phyloP scores from a whole-genome alignment of 2,113 vertebrate species.

The Elanoides forficatus region DNA sequence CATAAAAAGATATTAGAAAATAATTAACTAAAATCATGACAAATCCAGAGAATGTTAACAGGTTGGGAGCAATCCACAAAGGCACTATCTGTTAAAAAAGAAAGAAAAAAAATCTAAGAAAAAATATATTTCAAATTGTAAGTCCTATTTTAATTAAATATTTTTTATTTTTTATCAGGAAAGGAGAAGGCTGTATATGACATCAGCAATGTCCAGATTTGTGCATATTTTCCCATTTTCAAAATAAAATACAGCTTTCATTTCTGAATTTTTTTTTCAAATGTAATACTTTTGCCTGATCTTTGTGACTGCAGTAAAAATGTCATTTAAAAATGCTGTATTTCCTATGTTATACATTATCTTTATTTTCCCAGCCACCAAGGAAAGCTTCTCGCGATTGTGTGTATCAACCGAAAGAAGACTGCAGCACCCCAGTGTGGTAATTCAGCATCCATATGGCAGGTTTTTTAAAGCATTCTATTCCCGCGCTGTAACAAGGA shows the following conservation, averaged over 20 bases:
- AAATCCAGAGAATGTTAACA: slow-evolving; percentile 73
- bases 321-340: neutral
- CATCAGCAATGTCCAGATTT: neutral
- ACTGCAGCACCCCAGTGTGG: slow-evolving; percentile 62
- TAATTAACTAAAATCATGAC: slow-evolving; percentile 70
- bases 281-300: neutral
- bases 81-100: slow-evolving; percentile 63
- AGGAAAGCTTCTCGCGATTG: neutral
- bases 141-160: neutral
- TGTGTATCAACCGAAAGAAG: neutral
- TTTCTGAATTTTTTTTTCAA: neutral
- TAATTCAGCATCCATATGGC: neutral
- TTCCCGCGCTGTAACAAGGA: neutral
- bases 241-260: neutral
- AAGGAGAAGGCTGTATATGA: neutral
- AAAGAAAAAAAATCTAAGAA: neutral
- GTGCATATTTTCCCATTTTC: neutral
- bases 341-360: neutral
- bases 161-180: neutral
- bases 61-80: slow-evolving; percentile 71
- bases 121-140: neutral
- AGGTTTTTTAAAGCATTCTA: neutral
- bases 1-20: slow-evolving; percentile 69
- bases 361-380: neutral
- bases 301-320: neutral